Evolutionary conservation across 2,888 invertebrate species (phyloP).

Genomic region (Watsonalla cultraria): DNA sequence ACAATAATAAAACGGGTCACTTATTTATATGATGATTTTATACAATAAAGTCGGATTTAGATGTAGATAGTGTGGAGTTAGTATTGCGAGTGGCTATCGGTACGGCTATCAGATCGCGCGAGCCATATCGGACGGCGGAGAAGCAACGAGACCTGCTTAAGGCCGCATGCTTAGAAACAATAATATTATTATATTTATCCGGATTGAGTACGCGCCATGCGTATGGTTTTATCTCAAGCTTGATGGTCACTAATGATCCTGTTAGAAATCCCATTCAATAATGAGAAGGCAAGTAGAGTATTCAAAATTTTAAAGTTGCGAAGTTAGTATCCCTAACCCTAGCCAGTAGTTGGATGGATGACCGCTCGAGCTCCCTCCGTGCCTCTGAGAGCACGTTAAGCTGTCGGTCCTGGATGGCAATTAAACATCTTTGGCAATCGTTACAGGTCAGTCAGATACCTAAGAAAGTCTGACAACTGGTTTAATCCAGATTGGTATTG

Average conservation of each 20-base stretch:
- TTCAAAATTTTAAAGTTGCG: no score
- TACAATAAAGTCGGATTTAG: conserved; percentile 56
- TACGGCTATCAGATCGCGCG: conserved; percentile 57
- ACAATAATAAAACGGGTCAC: conserved; percentile 36
- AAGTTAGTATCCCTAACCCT: no score
- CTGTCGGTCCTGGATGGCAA: no score
- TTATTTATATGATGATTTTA: conserved; percentile 54
- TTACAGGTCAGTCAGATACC: no score
- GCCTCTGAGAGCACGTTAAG: no score
- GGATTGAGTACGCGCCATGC: conserved; percentile 4
- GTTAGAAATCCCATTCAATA: background rate
- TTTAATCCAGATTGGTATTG: no score
- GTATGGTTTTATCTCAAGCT: background rate
- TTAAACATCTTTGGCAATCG: no score
- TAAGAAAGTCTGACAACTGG: no score
- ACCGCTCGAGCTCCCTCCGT: no score
- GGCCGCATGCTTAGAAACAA: conserved; percentile 45
- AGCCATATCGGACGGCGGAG: conserved; percentile 50
- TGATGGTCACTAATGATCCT: background rate
- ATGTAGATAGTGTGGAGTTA: conserved; percentile 43
- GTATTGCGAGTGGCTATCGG: conserved; percentile 35
- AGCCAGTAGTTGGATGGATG: no score
- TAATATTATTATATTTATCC: conserved; percentile 42
- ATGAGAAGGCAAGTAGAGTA: no score
- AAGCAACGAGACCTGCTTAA: conserved; percentile 32